These are phyloP conservation scores for Sternotherus odoratus DNA, from an alignment of 2,797 vertebrate species.

Conservation along the genomic window DNA sequence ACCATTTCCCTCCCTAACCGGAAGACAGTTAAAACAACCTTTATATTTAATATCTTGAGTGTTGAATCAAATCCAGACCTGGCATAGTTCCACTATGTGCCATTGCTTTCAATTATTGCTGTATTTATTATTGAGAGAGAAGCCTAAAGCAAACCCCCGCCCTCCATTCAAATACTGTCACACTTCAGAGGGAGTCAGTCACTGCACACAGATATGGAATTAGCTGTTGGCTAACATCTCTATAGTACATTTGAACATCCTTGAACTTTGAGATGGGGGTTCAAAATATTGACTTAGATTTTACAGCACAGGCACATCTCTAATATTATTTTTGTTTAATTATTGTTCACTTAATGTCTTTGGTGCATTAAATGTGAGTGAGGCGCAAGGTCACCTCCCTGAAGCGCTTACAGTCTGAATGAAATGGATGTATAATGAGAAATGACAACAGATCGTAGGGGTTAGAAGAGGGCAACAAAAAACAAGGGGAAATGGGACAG, in stretches of 20 bases:
- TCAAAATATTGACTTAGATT: neutral
- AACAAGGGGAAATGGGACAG: neutral
- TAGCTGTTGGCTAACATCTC: neutral
- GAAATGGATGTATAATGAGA: neutral
- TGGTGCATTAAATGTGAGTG: neutral
- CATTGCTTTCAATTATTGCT: neutral
- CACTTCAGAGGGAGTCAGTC: neutral
- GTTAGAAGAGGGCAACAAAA: conserved; percentile 1
- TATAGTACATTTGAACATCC: neutral
- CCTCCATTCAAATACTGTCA: no score
- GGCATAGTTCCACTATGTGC: neutral
- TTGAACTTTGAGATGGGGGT: neutral
- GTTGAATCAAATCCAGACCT: neutral
- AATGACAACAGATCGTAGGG: conserved; percentile 33
- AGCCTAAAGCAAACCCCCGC: neutral
- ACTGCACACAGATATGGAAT: no score
- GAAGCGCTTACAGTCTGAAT: neutral
- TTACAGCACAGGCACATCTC: neutral
- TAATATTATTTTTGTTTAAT: neutral
- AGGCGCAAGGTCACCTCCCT: neutral
- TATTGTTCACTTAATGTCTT: neutral
- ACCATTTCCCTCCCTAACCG: neutral
- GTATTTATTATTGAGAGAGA: neutral
- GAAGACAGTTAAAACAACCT: neutral
- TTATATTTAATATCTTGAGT: neutral